Percentiles rank a stretch among this genome's conserved stretches.
phyloP scores from a whole-genome alignment of 2,888 invertebrate genomes.

The Norana najaformis region DNA sequence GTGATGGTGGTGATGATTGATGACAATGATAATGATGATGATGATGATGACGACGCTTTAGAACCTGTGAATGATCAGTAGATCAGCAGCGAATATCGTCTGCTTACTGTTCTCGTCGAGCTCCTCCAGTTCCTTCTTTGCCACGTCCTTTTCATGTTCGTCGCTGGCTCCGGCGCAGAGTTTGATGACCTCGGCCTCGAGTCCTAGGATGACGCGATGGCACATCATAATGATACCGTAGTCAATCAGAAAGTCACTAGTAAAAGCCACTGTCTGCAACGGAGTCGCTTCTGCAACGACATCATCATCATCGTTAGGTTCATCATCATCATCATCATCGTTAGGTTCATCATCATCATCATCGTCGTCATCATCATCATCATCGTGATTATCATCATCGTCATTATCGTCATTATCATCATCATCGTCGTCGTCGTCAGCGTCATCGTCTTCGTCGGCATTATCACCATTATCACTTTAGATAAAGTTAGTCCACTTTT shows the following conservation, averaged over 20 bases:
- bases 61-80: not conserved
- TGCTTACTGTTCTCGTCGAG: not conserved
- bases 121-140: not conserved
- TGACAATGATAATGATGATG: not conserved
- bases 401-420: not conserved
- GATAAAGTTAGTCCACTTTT: no score
- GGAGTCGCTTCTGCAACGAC: not conserved
- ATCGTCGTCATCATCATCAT: not conserved
- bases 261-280: not conserved
- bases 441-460: not conserved
- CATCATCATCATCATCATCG: not conserved
- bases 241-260: not conserved
- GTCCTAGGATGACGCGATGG: not conserved
- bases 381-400: not conserved
- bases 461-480: not conserved
- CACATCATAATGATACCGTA: not conserved
- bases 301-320: not conserved
- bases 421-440: not conserved
- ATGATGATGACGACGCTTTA: not conserved
- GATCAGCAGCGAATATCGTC: not conserved
- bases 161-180: not conserved
- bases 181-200: not conserved
- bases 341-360: not conserved
- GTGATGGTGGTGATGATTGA: not conserved
- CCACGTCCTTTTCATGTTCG: not conserved